phyloP scores from a whole-genome alignment of 2,797 vertebrate species.

The Sebastiscus tertius region DNA sequence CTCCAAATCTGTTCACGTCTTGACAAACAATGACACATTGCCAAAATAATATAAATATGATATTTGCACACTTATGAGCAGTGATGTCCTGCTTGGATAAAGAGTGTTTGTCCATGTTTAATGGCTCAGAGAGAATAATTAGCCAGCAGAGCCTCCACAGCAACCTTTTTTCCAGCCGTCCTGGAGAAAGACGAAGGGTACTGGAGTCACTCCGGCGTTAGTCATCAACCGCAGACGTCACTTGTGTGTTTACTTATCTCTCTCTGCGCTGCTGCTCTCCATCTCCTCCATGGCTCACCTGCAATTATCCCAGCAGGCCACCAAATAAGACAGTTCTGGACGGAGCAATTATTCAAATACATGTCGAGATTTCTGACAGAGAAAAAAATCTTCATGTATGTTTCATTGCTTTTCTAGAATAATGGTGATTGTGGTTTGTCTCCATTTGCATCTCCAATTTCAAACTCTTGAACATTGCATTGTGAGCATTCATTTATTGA shows the following conservation, averaged over 20 bases:
- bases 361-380: constrained; percentile 17
- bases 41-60: background rate
- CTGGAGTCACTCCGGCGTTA: constrained; percentile 42
- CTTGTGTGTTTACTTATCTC: constrained; percentile 50
- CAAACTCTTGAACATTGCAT: constrained; percentile 15
- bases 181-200: background rate
- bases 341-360: constrained; percentile 47
- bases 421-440: constrained; percentile 42
- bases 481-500: constrained; percentile 55
- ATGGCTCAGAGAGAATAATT: constrained; percentile 9
- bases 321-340: constrained; percentile 21
- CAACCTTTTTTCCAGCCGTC: constrained; percentile 11
- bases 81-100: constrained; percentile 5
- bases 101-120: constrained; percentile 11
- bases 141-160: background rate
- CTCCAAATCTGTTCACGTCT: background rate
- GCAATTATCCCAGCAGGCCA: constrained; percentile 57
- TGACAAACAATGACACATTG: background rate
- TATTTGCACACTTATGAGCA: background rate
- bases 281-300: constrained; percentile 57
- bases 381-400: background rate
- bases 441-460: constrained; percentile 47
- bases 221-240: constrained; percentile 66
- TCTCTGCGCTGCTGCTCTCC: constrained; percentile 25
- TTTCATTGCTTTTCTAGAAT: constrained; percentile 15